Percentiles rank a stretch among this genome's conserved stretches.
These are phyloP conservation scores for Meteorus sp. DNA, from an alignment of 1,140 invertebrate genomes.

Conservation along the genomic window DNA sequence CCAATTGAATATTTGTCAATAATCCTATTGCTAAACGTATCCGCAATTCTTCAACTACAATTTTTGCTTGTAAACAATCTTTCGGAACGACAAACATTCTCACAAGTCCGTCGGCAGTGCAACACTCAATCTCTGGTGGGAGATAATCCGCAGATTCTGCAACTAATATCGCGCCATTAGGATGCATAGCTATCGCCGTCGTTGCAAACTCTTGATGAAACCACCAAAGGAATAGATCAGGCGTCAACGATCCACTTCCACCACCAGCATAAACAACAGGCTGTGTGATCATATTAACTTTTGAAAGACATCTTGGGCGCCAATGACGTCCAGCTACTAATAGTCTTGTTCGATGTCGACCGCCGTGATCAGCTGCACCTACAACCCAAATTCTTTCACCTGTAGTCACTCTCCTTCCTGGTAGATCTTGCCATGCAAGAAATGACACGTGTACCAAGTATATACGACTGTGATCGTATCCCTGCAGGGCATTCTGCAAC, in stretches of 20 bases:
- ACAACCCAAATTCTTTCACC: constrained; percentile 57
- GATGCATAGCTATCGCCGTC: constrained; percentile 58
- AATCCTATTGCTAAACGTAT: constrained; percentile 51
- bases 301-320: constrained; percentile 56
- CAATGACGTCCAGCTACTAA: constrained; percentile 59
- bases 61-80: constrained; percentile 43
- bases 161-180: constrained; percentile 54
- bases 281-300: constrained; percentile 62
- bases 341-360: constrained; percentile 57
- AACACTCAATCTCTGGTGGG: constrained; percentile 48
- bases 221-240: constrained; percentile 62
- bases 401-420: constrained; percentile 43
- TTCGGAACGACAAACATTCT: constrained; percentile 46
- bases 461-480: constrained; percentile 54
- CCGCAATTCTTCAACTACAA: constrained; percentile 53
- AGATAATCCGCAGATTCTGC: constrained; percentile 53
- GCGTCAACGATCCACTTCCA: constrained; percentile 55
- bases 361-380: constrained; percentile 58
- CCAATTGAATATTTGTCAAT: constrained; percentile 39
- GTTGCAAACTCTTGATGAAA: constrained; percentile 60
- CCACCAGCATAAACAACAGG: constrained; percentile 62
- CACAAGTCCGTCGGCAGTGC: constrained; percentile 51
- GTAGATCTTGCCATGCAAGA: constrained; percentile 57
- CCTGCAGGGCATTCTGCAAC: constrained; percentile 41
- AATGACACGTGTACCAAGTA: constrained; percentile 57